Evolutionary conservation across 1,140 invertebrate genomes (phyloP).

Genomic region (Lysiphlebus fabarum): DNA sequence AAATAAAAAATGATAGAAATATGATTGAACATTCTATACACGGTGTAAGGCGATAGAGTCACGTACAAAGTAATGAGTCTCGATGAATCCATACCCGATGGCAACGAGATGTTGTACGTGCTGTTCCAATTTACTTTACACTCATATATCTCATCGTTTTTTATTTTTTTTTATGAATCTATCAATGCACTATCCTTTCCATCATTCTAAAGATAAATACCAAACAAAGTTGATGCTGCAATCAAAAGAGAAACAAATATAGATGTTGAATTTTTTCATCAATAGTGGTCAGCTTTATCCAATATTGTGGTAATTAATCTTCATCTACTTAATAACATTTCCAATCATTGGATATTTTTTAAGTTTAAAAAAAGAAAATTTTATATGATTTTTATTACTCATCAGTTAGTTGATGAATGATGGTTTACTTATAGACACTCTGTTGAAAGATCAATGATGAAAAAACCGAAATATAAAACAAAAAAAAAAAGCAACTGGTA

Average conservation of each 20-base stretch:
- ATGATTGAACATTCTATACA: constrained; percentile 19
- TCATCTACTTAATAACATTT: constrained; percentile 53
- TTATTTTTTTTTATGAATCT: not conserved
- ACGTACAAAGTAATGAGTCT: constrained; percentile 21
- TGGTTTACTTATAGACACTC: not conserved
- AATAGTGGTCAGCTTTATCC: constrained; percentile 28
- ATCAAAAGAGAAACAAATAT: constrained; percentile 10
- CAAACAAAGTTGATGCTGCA: not conserved
- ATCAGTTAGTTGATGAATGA: not conserved
- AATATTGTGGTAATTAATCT: constrained; percentile 52
- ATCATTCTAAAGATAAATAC: constrained; percentile 6
- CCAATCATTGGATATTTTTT: constrained; percentile 36
- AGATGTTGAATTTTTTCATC: not conserved
- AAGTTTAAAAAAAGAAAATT: not conserved
- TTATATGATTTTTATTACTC: not conserved
- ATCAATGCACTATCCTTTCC: not conserved
- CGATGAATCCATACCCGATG: constrained; percentile 22
- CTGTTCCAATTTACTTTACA: constrained; percentile 26
- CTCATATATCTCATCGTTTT: constrained; percentile 3
- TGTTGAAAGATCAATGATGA: not conserved
- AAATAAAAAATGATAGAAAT: constrained; percentile 14
- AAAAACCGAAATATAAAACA: constrained; percentile 8
- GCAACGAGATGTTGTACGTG: constrained; percentile 22
- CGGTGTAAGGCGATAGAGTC: constrained; percentile 21
- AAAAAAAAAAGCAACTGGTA: not conserved